These are phyloP conservation scores for Jacana jacana DNA, from an alignment of 2,113 vertebrate genomes.

Conservation along the genomic window DNA sequence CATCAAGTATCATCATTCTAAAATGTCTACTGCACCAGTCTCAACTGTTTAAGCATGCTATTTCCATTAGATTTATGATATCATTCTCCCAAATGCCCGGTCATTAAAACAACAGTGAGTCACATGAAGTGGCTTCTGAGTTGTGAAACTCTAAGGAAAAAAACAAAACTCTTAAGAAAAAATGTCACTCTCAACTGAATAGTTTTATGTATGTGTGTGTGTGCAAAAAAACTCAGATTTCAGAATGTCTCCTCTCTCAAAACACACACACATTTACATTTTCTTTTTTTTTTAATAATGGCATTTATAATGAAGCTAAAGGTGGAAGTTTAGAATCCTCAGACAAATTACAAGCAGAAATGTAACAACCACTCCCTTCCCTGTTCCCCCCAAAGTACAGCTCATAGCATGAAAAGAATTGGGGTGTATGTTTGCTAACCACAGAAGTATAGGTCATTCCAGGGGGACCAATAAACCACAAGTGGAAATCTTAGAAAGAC, in stretches of 20 bases:
- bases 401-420: background rate
- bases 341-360: background rate
- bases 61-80: background rate
- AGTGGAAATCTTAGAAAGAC: background rate
- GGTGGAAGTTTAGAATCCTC: background rate
- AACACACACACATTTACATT: background rate
- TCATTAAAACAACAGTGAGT: background rate
- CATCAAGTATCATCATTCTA: background rate
- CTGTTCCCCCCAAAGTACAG: accelerated
- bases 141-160: background rate
- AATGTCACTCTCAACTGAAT: background rate
- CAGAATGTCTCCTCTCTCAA: background rate
- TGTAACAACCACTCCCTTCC: accelerated
- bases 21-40: background rate
- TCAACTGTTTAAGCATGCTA: background rate
- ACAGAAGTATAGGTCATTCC: background rate
- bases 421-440: background rate
- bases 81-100: background rate
- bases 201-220: background rate
- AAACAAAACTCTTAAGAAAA: no score
- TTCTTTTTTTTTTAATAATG: background rate
- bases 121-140: background rate
- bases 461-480: background rate
- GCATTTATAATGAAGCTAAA: background rate
- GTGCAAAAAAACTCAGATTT: background rate